These are phyloP conservation scores for Thaumatotibia leucotreta DNA, from an alignment of 1,140 invertebrate species.

Conservation along the genomic window DNA sequence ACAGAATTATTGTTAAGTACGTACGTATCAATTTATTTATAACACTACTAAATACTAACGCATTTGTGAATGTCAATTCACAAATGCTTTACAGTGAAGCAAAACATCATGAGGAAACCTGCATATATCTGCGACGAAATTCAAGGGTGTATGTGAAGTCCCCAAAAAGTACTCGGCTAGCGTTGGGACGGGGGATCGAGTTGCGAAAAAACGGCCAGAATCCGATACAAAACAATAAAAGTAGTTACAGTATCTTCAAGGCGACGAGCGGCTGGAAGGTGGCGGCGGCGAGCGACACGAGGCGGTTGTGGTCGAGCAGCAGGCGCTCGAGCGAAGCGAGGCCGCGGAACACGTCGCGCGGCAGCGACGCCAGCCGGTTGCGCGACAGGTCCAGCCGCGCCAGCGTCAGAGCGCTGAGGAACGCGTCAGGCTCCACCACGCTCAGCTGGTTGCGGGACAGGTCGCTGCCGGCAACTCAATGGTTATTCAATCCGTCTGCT, in stretches of 20 bases:
- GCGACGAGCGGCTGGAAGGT: constrained; percentile 82
- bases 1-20: no score
- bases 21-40: no score
- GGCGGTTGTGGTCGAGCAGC: constrained; percentile 82
- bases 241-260: constrained; percentile 84
- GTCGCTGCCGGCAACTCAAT: constrained; percentile 76
- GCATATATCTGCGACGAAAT: no score
- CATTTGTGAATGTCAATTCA: constrained; percentile 15
- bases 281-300: constrained; percentile 80
- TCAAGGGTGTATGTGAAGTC: no score
- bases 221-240: constrained; percentile 17
- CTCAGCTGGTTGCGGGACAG: constrained; percentile 88
- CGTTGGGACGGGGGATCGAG: no score
- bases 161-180: no score
- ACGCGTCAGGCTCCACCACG: constrained; percentile 84
- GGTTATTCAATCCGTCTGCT: constrained; percentile 15
- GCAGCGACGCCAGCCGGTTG: constrained; percentile 81
- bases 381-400: constrained; percentile 82
- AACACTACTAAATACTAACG: no score
- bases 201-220: no score
- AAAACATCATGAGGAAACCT: no score
- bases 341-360: constrained; percentile 80
- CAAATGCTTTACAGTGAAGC: no score
- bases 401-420: constrained; percentile 81
- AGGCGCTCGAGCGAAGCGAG: constrained; percentile 81